Evolutionary conservation across 2,113 vertebrate genomes (phyloP).

Genomic region (Platycercus adscitus): DNA sequence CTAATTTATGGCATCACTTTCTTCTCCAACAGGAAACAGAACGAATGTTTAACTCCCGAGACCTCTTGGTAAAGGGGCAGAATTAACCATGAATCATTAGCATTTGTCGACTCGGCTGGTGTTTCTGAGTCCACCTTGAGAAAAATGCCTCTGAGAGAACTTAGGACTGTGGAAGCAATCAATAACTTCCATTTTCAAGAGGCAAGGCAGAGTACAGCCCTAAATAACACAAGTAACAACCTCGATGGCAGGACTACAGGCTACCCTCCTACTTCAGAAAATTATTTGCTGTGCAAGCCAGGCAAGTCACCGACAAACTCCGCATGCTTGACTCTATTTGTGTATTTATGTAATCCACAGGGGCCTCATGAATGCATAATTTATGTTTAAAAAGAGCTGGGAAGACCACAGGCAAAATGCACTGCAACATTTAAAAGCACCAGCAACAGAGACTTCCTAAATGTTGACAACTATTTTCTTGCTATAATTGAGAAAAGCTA

Average conservation of each 20-base stretch:
- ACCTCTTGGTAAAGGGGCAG: not conserved
- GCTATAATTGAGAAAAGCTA: not conserved
- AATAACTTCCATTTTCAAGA: slow-evolving; percentile 41
- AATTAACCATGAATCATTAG: slow-evolving; percentile 52
- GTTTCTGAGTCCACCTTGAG: slow-evolving; percentile 27
- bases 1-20: slow-evolving; percentile 10
- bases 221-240: slow-evolving; percentile 41
- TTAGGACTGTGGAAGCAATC: slow-evolving; percentile 6
- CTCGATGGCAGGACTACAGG: not conserved
- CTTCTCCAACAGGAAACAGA: slow-evolving; percentile 21
- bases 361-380: slow-evolving; percentile 3
- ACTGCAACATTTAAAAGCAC: not conserved
- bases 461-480: not conserved
- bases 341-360: not conserved
- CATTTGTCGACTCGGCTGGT: slow-evolving; percentile 2
- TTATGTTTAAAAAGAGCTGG: not conserved
- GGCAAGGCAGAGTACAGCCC: slow-evolving; percentile 9
- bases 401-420: not conserved
- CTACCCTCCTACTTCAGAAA: not conserved
- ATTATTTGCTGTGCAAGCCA: slow-evolving; percentile 23
- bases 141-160: slow-evolving; percentile 36
- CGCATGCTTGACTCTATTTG: slow-evolving; percentile 31
- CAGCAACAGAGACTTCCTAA: not conserved
- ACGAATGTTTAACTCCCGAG: slow-evolving; percentile 1
- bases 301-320: not conserved